Conservation (phyloP, 1,140 invertebrate species). For the Psilanteris sp. region DNA sequence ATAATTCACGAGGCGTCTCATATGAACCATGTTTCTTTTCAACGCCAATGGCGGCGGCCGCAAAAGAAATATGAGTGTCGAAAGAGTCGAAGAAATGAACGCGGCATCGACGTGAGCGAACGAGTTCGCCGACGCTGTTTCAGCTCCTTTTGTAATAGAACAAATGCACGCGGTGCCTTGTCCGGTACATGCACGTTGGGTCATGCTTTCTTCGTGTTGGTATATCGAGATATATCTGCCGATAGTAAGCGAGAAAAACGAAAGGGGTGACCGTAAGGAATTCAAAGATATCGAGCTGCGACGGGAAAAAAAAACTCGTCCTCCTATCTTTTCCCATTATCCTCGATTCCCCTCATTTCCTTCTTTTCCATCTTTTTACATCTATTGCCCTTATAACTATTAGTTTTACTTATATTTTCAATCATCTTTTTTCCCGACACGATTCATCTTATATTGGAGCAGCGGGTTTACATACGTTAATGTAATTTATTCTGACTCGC, state of each 20-base stretch:
- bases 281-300: conserved; percentile 52
- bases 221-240: conserved; percentile 70
- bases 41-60: conserved; percentile 57
- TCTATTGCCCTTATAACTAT: conserved; percentile 31
- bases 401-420: conserved; percentile 40
- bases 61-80: conserved; percentile 58
- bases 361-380: conserved; percentile 29
- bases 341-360: conserved; percentile 29
- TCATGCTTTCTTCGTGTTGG: conserved; percentile 66
- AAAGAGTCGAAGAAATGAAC: conserved; percentile 68
- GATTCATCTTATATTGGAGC: too few relatives aligned
- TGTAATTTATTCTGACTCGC: too few relatives aligned
- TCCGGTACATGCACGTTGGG: conserved; percentile 75
- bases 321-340: conserved; percentile 50
- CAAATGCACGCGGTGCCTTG: conserved; percentile 75
- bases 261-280: conserved; percentile 68
- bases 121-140: conserved; percentile 68
- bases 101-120: conserved; percentile 57
- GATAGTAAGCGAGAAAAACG: conserved; percentile 68
- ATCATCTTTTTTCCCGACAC: too few relatives aligned
- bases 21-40: conserved; percentile 64
- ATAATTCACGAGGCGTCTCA: conserved; percentile 53
- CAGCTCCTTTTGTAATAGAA: conserved; percentile 78
- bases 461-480: too few relatives aligned
- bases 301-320: conserved; percentile 38